Percentiles rank a stretch among this genome's conserved stretches.
Conservation (phyloP, 1,140 invertebrate species). For the Megalopta genalis region DNA sequence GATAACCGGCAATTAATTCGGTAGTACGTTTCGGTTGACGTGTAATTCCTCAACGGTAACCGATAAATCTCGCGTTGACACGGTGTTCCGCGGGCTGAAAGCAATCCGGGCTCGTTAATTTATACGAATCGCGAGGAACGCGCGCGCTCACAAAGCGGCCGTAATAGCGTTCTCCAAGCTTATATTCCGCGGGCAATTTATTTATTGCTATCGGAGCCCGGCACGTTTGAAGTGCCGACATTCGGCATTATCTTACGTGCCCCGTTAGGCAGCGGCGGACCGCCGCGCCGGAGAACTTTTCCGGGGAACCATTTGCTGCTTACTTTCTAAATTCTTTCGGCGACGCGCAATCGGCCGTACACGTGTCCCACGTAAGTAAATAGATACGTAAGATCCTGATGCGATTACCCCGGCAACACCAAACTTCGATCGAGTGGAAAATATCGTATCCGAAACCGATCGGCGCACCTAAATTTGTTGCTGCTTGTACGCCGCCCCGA, state of each 20-base stretch:
- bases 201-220: slow-evolving; percentile 47
- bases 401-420: neutral
- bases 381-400: slow-evolving; percentile 13
- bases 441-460: neutral
- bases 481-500: neutral
- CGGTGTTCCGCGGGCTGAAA: slow-evolving; percentile 44
- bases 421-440: slow-evolving; percentile 10
- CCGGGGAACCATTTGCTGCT: slow-evolving; percentile 10
- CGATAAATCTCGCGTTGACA: slow-evolving; percentile 58
- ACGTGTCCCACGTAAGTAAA: slow-evolving; percentile 28
- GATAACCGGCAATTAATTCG: slow-evolving; percentile 51
- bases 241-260: slow-evolving; percentile 34
- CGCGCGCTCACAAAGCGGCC: slow-evolving; percentile 43
- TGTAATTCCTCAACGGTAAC: slow-evolving; percentile 51
- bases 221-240: slow-evolving; percentile 51
- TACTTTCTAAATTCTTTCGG: slow-evolving; percentile 62
- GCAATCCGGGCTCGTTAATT: slow-evolving; percentile 52
- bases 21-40: slow-evolving; percentile 18
- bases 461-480: neutral
- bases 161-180: slow-evolving; percentile 42
- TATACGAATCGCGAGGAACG: slow-evolving; percentile 44
- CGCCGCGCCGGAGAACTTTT: slow-evolving; percentile 27
- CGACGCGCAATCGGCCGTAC: slow-evolving; percentile 31
- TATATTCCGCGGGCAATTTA: slow-evolving; percentile 61
- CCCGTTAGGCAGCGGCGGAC: neutral